Base-by-base conservation (phyloP, 2,888 invertebrate genomes). In the Drosophila rubida region DNA sequence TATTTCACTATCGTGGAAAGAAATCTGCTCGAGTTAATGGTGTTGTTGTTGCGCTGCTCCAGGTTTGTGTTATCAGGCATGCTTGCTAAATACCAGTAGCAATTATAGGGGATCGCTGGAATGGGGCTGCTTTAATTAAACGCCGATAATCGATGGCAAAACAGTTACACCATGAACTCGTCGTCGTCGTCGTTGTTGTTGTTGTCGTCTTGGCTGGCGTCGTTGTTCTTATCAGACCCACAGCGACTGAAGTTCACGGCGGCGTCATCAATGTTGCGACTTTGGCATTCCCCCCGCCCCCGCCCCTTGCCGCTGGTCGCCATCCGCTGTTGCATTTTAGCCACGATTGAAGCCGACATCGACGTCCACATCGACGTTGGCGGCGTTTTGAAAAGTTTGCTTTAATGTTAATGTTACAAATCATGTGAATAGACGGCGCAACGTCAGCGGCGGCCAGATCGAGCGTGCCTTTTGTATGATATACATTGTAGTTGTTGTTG, bases 81-180 rank as follows among this genome's bases (percentile, higher is more conserved):
- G 78, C 80, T 82, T 80, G 82, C 83, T 83, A 80, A 83, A 83
- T 82, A 85, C 83, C 85, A 80, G 83, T 85, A 83, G 83, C 83
- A 80, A 82, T 80, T 80, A 82, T 77, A 69, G 30, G 14, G 41
- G 30, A 55, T 23, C 37, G 19, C 48, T 51, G 45, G 39, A 16
- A 32, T 44, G 60, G 61, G 64, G 64, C 58, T 46, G 68, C 74
- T 80, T 83, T 81, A 81, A 81, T 81, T 81, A 83, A 81, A 81
- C 53, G 80, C 78, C 80, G 80, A 81, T 81, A 81, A 81, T 81
- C 80, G 83, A 82, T 80, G 83, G 60, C 78, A 80, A 67, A 82
- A 78, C 76, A 65, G 83, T 82, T 80, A 80, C 80, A 82, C 74
- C 69, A 37, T 46, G 57, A 82, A 78, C 69, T 78, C 81, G 32